Percentiles rank a stretch among this genome's conserved stretches.
phyloP scores from a whole-genome alignment of 2,888 invertebrate genomes.

The Petrolisthes cinctipes region DNA sequence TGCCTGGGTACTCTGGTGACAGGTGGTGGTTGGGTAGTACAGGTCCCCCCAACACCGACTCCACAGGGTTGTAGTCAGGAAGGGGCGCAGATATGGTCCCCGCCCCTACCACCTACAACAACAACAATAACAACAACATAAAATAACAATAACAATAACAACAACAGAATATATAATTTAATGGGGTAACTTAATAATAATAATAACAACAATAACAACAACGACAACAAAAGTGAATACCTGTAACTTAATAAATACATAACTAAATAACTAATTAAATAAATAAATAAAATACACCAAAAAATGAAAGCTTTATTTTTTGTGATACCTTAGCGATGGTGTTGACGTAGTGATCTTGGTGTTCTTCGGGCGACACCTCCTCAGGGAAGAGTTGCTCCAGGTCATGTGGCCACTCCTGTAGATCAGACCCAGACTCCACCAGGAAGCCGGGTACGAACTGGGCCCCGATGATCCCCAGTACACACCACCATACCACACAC shows the following conservation, averaged over 20 bases:
- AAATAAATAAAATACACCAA: no score
- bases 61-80: constrained; percentile 51
- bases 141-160: neutral
- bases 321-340: neutral
- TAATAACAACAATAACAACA: neutral
- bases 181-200: neutral
- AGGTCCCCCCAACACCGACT: constrained; percentile 34
- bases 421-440: constrained; percentile 50
- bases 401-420: constrained; percentile 49
- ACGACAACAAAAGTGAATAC: neutral
- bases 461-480: neutral
- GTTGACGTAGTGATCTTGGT: constrained; percentile 5
- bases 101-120: neutral
- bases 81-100: constrained; percentile 40
- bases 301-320: no score
- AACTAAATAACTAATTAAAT: no score
- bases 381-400: constrained; percentile 35
- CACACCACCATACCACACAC: no score
- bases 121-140: neutral
- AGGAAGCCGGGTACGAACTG: constrained; percentile 51
- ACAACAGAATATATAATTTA: neutral
- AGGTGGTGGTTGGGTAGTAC: constrained; percentile 20
- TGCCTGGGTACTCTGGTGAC: constrained; percentile 38
- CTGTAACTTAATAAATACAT: no score
- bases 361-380: constrained; percentile 45